Evolutionary conservation across 2,888 invertebrate species (phyloP).

Genomic region (Willowsia nigromaculata): DNA sequence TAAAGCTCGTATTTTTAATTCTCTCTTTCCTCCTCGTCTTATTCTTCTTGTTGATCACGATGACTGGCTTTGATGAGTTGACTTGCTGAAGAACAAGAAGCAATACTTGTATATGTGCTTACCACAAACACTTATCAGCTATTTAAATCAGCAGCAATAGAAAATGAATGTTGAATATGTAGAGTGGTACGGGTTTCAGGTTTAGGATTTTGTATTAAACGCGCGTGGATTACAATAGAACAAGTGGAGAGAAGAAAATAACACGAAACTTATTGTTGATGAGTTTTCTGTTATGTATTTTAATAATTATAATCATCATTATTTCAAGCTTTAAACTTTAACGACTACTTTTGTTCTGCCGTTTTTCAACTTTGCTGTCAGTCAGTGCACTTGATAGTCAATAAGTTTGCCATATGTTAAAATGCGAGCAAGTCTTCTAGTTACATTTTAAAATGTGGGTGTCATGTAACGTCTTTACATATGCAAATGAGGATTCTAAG

Average conservation of each 20-base stretch:
- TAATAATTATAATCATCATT: not conserved
- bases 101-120: not conserved
- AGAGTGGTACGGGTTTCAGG: constrained; percentile 7
- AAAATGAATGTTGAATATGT: not conserved
- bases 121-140: not conserved
- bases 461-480: no score
- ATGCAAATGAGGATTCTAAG: no score
- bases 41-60: not conserved
- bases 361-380: no score
- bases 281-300: not conserved
- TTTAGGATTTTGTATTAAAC: not conserved
- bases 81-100: not conserved
- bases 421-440: no score
- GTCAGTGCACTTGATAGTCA: no score
- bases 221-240: not conserved
- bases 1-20: constrained; percentile 23
- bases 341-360: no score
- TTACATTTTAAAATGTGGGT: no score
- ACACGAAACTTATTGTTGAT: not conserved
- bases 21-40: constrained; percentile 17
- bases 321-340: no score
- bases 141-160: constrained; percentile 14
- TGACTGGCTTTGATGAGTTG: constrained; percentile 41
- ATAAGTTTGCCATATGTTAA: no score
- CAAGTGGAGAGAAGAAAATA: not conserved